Evolutionary conservation across 1,140 invertebrate species (phyloP).

Genomic region (Teleopsis dalmanni): DNA sequence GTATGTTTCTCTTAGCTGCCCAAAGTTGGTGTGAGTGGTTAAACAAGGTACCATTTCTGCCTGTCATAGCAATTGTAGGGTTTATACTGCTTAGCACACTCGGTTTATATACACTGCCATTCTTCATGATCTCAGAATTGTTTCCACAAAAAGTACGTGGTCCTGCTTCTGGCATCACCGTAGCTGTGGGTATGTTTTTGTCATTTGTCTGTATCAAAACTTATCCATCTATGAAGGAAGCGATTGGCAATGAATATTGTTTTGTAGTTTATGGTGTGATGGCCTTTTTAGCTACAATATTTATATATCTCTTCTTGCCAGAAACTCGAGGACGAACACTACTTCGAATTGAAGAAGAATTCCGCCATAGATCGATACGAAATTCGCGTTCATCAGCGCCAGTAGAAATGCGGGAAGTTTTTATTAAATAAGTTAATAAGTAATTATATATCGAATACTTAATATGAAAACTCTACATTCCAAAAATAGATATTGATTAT

Average conservation of each 20-base stretch:
- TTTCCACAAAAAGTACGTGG: constrained; percentile 61
- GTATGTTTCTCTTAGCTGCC: constrained; percentile 50
- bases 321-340: constrained; percentile 74
- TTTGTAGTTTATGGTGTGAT: constrained; percentile 66
- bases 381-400: constrained; percentile 2
- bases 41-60: constrained; percentile 28
- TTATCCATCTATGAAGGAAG: constrained; percentile 54
- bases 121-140: constrained; percentile 69
- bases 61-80: constrained; percentile 49
- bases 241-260: constrained; percentile 53
- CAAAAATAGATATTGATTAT: too few species aligned
- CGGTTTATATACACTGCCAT: constrained; percentile 59
- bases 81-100: constrained; percentile 57
- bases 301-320: constrained; percentile 61
- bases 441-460: too few species aligned
- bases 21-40: constrained; percentile 28
- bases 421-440: too few species aligned
- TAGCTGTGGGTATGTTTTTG: constrained; percentile 59
- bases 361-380: constrained; percentile 24
- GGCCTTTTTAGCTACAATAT: constrained; percentile 59
- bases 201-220: constrained; percentile 67
- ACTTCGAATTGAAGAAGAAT: constrained; percentile 61
- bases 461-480: too few species aligned
- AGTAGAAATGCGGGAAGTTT: constrained; percentile 31
- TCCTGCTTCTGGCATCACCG: constrained; percentile 57